Conservation (phyloP, 2,113 vertebrate species). For the Malurus cyaneus region DNA sequence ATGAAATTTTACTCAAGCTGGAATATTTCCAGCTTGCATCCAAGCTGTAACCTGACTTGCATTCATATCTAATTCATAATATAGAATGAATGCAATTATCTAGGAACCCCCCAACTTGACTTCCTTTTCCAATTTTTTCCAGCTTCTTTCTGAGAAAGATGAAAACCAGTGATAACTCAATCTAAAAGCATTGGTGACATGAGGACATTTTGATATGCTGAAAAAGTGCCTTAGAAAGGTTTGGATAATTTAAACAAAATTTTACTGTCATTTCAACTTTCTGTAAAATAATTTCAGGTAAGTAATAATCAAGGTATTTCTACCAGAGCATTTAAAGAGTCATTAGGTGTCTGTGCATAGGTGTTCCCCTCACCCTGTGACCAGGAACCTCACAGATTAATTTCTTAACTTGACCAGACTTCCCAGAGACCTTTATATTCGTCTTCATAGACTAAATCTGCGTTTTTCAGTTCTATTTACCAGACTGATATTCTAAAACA, state of each 20-base stretch:
- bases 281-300: neutral
- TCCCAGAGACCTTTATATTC: neutral
- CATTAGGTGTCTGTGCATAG: neutral
- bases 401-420: neutral
- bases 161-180: neutral
- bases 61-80: neutral
- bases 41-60: neutral
- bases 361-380: neutral
- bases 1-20: neutral
- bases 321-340: neutral
- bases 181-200: neutral
- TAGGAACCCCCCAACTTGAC: rapidly evolving
- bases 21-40: neutral
- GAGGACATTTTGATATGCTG: neutral
- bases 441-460: neutral
- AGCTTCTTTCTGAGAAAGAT: neutral
- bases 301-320: neutral
- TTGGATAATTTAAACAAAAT: neutral
- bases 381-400: neutral
- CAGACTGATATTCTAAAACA: neutral
- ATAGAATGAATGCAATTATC: neutral
- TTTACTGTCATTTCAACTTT: neutral
- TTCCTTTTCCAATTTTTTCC: neutral
- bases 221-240: neutral
- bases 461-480: neutral